Conservation (phyloP, 2,888 invertebrate species). For the Folsomia manolachei region DNA sequence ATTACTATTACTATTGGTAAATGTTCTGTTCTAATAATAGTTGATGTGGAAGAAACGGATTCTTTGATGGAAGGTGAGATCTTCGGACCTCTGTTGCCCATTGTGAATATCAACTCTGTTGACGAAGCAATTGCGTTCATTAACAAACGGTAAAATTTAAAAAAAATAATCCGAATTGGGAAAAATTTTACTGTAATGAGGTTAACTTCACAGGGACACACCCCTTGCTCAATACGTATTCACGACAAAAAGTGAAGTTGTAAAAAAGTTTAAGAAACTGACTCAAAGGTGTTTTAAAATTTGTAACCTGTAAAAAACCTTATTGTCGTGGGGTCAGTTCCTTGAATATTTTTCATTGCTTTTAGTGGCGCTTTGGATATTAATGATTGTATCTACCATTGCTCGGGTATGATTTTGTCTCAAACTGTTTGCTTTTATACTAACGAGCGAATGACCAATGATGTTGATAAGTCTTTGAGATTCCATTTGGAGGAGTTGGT, state of each 20-base stretch:
- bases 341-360: no score
- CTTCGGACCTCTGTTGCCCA: slow-evolving; percentile 93
- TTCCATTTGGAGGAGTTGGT: slow-evolving; percentile 63
- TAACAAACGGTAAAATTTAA: slow-evolving; percentile 58
- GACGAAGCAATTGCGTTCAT: slow-evolving; percentile 89
- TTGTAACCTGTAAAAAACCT: no score
- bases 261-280: slow-evolving; percentile 53
- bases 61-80: slow-evolving; percentile 73
- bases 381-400: slow-evolving; percentile 57
- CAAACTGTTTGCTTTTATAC: no score
- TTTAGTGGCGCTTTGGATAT: slow-evolving; percentile 54
- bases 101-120: slow-evolving; percentile 75
- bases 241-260: slow-evolving; percentile 53
- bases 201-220: slow-evolving; percentile 48
- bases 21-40: slow-evolving; percentile 8
- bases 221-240: slow-evolving; percentile 58
- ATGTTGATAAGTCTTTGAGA: slow-evolving; percentile 45
- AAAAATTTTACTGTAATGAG: no score
- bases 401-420: slow-evolving; percentile 18
- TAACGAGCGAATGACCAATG: neutral
- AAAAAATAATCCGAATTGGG: no score
- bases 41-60: slow-evolving; percentile 35
- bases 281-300: no score
- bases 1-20: neutral
- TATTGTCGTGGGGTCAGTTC: no score